These are phyloP conservation scores for Oscheius sp. DNA, from an alignment of 2,888 invertebrate genomes.

Conservation along the genomic window DNA sequence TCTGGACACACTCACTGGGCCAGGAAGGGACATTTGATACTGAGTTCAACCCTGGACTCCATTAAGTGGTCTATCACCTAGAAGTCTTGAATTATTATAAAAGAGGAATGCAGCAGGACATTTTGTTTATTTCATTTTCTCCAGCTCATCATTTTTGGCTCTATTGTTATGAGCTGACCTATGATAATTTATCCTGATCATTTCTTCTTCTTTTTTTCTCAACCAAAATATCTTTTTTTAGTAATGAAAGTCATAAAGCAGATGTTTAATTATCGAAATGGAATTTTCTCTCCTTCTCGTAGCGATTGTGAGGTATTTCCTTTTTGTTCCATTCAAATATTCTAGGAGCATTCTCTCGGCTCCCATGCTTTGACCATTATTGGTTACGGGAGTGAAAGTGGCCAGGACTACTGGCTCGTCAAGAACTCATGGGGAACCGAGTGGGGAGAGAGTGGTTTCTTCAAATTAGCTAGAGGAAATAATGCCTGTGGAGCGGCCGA, in stretches of 20 bases:
- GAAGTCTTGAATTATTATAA: no score
- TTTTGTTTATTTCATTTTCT: neutral
- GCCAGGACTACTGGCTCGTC: neutral
- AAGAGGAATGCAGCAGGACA: no score
- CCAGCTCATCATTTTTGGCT: neutral
- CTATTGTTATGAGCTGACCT: no score
- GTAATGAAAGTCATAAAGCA: slow-evolving; percentile 60
- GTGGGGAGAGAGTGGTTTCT: neutral
- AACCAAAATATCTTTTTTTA: no score
- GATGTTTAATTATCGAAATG: slow-evolving; percentile 52
- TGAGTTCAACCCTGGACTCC: no score
- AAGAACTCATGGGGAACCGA: neutral
- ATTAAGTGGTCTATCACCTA: no score
- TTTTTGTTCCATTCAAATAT: no score
- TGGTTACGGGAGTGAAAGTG: neutral
- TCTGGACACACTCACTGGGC: no score
- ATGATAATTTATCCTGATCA: neutral
- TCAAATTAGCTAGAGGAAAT: neutral
- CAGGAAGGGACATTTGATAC: no score
- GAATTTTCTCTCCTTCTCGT: neutral
- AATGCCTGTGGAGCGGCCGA: neutral
- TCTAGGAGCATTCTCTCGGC: no score
- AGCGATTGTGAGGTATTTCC: neutral
- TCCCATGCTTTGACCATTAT: neutral
- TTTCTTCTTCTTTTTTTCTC: neutral